phyloP scores from a whole-genome alignment of 2,888 invertebrate genomes.

The Pammene fasciana region DNA sequence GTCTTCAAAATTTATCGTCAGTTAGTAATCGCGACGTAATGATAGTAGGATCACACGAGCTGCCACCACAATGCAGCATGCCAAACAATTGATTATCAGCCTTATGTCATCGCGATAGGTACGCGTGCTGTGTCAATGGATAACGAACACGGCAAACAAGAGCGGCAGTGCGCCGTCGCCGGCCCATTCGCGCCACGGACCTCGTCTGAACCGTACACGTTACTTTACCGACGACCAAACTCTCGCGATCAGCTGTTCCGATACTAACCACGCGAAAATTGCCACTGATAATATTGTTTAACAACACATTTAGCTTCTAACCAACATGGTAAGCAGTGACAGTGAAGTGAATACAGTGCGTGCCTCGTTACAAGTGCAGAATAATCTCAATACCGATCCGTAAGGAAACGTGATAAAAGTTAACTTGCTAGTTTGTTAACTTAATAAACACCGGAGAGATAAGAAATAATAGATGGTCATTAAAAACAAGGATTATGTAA shows the following conservation, averaged over 20 bases:
- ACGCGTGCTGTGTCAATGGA: slow-evolving; percentile 33
- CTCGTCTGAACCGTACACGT: slow-evolving; percentile 63
- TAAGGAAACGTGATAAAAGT: slow-evolving; percentile 29
- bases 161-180: slow-evolving; percentile 72
- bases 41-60: slow-evolving; percentile 51
- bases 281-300: slow-evolving; percentile 52
- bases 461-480: slow-evolving; percentile 27
- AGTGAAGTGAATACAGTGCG: slow-evolving; percentile 66
- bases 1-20: slow-evolving; percentile 71
- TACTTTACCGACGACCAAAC: slow-evolving; percentile 44
- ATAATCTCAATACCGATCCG: slow-evolving; percentile 30
- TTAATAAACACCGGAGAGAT: slow-evolving; percentile 30
- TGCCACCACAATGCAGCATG: slow-evolving; percentile 17
- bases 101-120: slow-evolving; percentile 40
- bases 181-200: slow-evolving; percentile 76
- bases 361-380: slow-evolving; percentile 57
- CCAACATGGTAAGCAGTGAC: slow-evolving; percentile 78
- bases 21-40: slow-evolving; percentile 49
- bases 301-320: slow-evolving; percentile 54
- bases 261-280: slow-evolving; percentile 48
- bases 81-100: slow-evolving; percentile 36
- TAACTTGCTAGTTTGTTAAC: slow-evolving; percentile 28
- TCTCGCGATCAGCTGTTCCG: slow-evolving; percentile 58
- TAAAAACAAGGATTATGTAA: slow-evolving; percentile 36
- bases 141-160: slow-evolving; percentile 30